Evolutionary conservation across 2,888 invertebrate genomes (phyloP).

Genomic region (Eupithecia subumbrata): DNA sequence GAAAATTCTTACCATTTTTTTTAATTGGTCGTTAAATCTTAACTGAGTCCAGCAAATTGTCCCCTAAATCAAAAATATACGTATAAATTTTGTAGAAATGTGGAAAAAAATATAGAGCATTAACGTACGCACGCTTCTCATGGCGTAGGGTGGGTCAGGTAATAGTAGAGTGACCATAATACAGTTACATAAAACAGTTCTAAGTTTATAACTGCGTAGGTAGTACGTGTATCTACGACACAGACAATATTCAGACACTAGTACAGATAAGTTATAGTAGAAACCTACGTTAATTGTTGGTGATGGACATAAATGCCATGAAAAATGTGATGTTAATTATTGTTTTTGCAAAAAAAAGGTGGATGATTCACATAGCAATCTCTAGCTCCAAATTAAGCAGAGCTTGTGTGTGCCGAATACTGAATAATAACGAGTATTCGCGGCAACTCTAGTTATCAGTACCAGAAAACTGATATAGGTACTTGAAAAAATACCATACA

Average conservation of each 20-base stretch:
- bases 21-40: neutral
- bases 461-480: no score
- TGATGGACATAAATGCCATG: neutral
- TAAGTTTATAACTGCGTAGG: neutral
- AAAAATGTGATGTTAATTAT: no score
- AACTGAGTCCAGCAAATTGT: constrained; percentile 8
- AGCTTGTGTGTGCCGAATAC: no score
- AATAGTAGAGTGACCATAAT: constrained; percentile 59
- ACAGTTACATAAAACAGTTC: neutral
- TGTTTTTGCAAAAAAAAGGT: no score
- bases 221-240: neutral
- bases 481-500: no score
- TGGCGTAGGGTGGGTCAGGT: constrained; percentile 71
- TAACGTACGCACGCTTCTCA: constrained; percentile 58
- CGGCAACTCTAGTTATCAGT: no score
- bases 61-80: constrained; percentile 13
- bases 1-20: neutral
- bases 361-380: no score
- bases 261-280: neutral
- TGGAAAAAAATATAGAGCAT: constrained; percentile 60
- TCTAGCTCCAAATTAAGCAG: no score
- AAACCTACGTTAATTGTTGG: neutral
- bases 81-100: constrained; percentile 51
- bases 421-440: no score
- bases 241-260: neutral